These are phyloP conservation scores for Pachypanchax playfairii DNA, from an alignment of 2,113 vertebrate genomes.

Conservation along the genomic window DNA sequence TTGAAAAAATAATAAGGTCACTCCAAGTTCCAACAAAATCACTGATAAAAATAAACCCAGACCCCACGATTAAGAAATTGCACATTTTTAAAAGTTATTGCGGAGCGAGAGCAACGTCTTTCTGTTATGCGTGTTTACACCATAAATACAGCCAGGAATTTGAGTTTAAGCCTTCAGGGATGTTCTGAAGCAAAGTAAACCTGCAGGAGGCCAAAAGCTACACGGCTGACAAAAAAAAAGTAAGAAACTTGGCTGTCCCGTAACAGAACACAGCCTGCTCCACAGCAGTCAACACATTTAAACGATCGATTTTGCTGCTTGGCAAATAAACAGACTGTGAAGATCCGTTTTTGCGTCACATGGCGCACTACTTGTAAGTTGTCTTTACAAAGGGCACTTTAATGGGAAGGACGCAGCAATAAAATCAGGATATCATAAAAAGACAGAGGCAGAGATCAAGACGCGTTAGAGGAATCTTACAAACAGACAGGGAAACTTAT, in stretches of 20 bases:
- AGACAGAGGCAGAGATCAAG: constrained; percentile 53
- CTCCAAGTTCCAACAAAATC: constrained; percentile 48
- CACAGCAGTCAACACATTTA: background rate
- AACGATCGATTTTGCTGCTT: fast-evolving
- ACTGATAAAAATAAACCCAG: background rate
- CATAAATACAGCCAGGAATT: constrained; percentile 18
- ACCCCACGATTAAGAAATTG: background rate
- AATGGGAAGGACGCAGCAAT: background rate
- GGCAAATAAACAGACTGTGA: constrained; percentile 1
- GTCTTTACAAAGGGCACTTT: constrained; percentile 2
- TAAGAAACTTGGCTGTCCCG: background rate
- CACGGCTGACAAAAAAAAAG: constrained; percentile 4
- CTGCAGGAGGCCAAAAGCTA: constrained; percentile 24
- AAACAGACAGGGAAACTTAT: constrained; percentile 80
- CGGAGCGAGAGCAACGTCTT: background rate
- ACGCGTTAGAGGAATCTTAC: constrained; percentile 51
- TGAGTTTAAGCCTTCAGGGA: constrained; percentile 10
- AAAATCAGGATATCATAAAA: constrained; percentile 21
- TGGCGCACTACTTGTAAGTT: constrained; percentile 1
- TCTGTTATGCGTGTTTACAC: background rate
- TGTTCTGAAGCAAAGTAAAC: constrained; percentile 28
- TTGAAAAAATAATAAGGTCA: constrained; percentile 50
- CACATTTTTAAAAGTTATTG: background rate
- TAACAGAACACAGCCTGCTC: background rate
- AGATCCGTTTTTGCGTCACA: background rate